A percentile compares a stretch with the other conserved stretches of the same genome.
These are phyloP conservation scores for Marmota monax DNA, from an alignment of 2,113 vertebrate species.

Conservation along the genomic window DNA sequence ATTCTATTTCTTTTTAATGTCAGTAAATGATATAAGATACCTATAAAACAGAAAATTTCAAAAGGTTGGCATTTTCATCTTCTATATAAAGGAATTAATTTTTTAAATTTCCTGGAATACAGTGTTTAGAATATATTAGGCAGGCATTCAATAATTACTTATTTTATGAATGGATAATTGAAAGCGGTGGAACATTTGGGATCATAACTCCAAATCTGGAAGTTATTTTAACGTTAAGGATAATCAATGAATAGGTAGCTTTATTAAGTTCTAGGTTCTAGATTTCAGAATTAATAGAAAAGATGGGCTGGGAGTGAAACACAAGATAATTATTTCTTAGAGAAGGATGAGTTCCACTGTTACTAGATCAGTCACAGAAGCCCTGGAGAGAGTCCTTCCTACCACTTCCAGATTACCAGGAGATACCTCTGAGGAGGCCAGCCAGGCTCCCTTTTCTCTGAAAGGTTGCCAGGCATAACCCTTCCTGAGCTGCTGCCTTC, in stretches of 20 bases:
- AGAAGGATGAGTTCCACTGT: neutral
- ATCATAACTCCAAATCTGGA: slow-evolving; percentile 44
- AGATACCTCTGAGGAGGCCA: neutral
- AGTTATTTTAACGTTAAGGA: slow-evolving; percentile 20
- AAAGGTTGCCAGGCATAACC: neutral
- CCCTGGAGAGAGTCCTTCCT: neutral
- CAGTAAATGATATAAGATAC: neutral
- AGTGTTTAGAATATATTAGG: neutral
- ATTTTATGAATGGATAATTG: slow-evolving; percentile 45
- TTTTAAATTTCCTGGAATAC: neutral
- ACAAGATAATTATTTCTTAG: neutral
- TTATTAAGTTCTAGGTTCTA: neutral
- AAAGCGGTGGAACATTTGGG: neutral
- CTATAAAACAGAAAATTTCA: neutral
- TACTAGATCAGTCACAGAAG: neutral
- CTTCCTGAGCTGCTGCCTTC: neutral
- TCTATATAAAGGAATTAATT: neutral
- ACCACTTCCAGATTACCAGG: neutral
- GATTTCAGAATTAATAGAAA: slow-evolving; percentile 9
- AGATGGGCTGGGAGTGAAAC: neutral
- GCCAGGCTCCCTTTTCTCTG: neutral
- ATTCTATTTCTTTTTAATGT: neutral
- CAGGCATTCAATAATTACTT: neutral
- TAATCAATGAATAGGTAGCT: neutral
- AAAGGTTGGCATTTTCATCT: slow-evolving; percentile 3